These are phyloP conservation scores for Hipposideros larvatus DNA, from an alignment of 2,797 vertebrate species.

Conservation along the genomic window DNA sequence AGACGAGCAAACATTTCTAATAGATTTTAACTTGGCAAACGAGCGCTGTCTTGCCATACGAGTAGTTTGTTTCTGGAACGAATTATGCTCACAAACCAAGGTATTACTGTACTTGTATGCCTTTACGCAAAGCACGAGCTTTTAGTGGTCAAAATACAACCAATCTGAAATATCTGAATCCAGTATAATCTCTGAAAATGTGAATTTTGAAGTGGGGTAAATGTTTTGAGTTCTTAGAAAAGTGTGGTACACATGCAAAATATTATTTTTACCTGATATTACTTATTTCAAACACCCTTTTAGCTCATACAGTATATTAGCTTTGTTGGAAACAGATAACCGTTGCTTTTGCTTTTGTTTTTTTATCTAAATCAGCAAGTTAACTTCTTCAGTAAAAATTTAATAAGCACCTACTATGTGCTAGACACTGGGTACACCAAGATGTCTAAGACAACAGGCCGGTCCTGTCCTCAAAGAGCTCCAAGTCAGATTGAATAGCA, in stretches of 20 bases:
- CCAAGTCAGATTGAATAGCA: background rate
- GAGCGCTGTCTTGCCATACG: too few species aligned
- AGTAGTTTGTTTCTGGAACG: too few species aligned
- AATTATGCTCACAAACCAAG: too few species aligned
- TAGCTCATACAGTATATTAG: background rate
- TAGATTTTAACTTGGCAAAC: too few species aligned
- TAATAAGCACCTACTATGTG: background rate
- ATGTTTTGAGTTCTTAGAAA: constrained; percentile 26
- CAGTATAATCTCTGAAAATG: background rate
- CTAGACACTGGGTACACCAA: background rate
- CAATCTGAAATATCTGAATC: background rate
- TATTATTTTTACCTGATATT: constrained; percentile 6
- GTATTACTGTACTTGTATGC: background rate
- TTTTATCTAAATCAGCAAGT: background rate
- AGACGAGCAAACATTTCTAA: too few species aligned
- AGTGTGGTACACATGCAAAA: background rate
- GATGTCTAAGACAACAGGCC: background rate
- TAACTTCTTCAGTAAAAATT: constrained; percentile 7
- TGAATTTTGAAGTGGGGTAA: background rate
- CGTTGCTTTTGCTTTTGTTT: background rate
- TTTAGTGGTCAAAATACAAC: background rate
- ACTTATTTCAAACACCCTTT: constrained; percentile 1
- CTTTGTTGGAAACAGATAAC: background rate
- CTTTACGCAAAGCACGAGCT: background rate
- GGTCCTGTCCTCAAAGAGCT: background rate